Conservation (phyloP, 1,140 invertebrate genomes). For the Musca domestica region DNA sequence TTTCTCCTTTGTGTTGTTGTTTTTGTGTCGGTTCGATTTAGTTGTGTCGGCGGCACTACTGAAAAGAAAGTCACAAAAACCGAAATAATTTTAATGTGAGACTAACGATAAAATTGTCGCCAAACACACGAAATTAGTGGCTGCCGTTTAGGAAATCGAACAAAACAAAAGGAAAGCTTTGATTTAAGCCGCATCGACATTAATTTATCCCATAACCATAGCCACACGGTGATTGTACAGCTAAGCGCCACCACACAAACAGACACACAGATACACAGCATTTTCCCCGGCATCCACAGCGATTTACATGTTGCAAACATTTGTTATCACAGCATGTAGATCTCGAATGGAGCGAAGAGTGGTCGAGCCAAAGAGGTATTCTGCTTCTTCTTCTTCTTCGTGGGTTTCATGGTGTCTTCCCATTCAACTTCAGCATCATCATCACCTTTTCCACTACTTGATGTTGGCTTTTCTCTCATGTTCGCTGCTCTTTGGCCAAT, state of each 20-base stretch:
- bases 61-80: slow-evolving; percentile 19
- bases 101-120: slow-evolving; percentile 52
- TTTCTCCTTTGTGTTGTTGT: no score
- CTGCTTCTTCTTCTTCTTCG: no score
- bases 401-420: not conserved
- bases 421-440: no score
- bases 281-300: not conserved
- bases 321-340: slow-evolving; percentile 23
- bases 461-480: no score
- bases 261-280: not conserved
- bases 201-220: slow-evolving; percentile 35
- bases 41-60: no score
- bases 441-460: no score
- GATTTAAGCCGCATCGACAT: slow-evolving; percentile 50
- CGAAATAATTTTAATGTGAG: slow-evolving; percentile 47
- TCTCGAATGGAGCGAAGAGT: not conserved
- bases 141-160: slow-evolving; percentile 7
- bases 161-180: slow-evolving; percentile 35
- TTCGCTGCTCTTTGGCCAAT: no score
- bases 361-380: not conserved
- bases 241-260: no score
- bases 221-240: no score
- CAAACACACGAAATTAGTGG: slow-evolving; percentile 33
- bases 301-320: slow-evolving; percentile 22
- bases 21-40: no score